Base-by-base conservation (phyloP, 1,140 invertebrate genomes). In the Drosophila fuyamai region DNA sequence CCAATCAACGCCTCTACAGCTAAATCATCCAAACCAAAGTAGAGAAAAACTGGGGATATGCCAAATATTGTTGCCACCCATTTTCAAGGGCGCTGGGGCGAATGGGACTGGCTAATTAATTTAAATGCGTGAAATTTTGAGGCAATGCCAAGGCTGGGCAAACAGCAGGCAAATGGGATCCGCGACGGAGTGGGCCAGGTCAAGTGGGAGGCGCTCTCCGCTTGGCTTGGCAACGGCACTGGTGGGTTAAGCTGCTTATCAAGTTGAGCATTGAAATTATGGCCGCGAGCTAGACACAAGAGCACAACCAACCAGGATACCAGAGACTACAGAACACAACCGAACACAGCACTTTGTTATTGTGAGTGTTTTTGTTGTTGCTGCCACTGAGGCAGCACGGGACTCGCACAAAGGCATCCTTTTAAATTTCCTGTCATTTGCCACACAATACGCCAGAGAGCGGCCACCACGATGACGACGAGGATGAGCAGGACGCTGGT, bases 341-440 rank as follows among this genome's bases (percentile, higher is more conserved):
- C 70, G 67, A 78, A 66, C 63, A 84, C 67, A 85, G 78, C 67
- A 88, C 83, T 86, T 83, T 82, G 83, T 86, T 82, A 86, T 81
- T 62, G 60, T 57, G 79, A 60, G 66, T 75, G 80, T 65, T 58
- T 55, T 46, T 72, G 32, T 58, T 76, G 70, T 43, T 61, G 60
- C 44, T 61, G 62, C 50, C 68, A 41, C 38, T 53, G 61, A n/a
- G 53, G 50, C 76, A 81, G 83, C 79, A 66, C 48, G 81, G 66
- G 71, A 88, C 63, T 71, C 83, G 80, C 88, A 89, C 84, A 89
- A 89, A 89, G 84, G 84, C 84, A 89, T 89, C 84, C 84, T 89
- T 89, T 89, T 89, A 89, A 89, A 89, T 89, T 89, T 89, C 84
- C 85, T 89, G 84, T 89, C 84, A 89, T 89, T 89, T 89, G 85